phyloP scores from a whole-genome alignment of 2,113 vertebrate species.

The Picathartes gymnocephalus region DNA sequence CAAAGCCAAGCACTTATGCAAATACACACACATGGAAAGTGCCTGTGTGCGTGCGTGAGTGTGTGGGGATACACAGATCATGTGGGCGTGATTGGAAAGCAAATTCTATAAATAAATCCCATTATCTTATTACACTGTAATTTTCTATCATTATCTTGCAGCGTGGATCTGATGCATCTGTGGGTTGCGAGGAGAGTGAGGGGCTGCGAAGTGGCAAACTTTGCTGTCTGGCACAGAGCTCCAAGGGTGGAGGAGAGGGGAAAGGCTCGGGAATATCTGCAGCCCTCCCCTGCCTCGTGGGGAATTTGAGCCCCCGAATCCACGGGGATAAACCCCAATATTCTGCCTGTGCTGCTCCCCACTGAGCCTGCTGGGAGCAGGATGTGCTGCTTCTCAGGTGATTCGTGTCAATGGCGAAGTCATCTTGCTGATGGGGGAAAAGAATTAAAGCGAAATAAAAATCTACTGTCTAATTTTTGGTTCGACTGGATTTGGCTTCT shows the following conservation, averaged over 20 bases:
- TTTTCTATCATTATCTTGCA: constrained; percentile 60
- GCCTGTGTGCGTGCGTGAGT: neutral
- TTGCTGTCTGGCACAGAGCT: neutral
- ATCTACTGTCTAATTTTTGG: neutral
- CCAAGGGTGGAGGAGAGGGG: neutral
- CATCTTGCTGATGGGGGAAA: fast-evolving
- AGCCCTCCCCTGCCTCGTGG: neutral
- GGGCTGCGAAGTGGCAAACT: constrained; percentile 49
- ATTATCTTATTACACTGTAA: constrained; percentile 63
- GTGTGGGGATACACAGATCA: neutral
- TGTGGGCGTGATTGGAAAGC: constrained; percentile 43
- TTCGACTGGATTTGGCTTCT: neutral
- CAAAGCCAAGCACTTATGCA: constrained; percentile 54
- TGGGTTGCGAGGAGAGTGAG: neutral
- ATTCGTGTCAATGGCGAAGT: neutral
- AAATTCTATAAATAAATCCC: constrained; percentile 65
- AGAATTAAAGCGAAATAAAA: neutral
- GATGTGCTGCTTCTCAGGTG: fast-evolving
- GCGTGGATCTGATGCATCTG: constrained; percentile 57
- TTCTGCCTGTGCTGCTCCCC: neutral
- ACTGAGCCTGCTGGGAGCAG: fast-evolving
- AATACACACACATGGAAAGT: constrained; percentile 25
- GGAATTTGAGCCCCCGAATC: neutral
- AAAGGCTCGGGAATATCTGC: neutral
- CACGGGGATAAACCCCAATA: fast-evolving